Evolutionary conservation across 2,113 vertebrate genomes (phyloP).

Genomic region (Seriola quinqueradiata): DNA sequence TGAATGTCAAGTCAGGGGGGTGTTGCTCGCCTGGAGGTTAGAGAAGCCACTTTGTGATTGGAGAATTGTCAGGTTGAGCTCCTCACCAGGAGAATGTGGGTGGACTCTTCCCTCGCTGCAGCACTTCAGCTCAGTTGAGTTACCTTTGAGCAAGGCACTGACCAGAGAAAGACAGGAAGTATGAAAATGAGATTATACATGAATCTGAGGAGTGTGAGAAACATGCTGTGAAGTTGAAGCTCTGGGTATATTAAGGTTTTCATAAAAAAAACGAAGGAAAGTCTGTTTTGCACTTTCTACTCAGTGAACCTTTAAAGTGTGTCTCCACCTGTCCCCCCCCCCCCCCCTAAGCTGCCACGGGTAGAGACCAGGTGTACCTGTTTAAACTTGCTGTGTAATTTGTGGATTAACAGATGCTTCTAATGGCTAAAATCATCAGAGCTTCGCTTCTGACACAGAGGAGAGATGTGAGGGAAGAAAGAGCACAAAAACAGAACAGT

Average conservation of each 20-base stretch:
- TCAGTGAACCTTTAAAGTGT: conserved; percentile 14
- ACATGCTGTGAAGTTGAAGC: neutral
- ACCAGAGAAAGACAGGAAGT: neutral
- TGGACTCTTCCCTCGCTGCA: conserved; percentile 26
- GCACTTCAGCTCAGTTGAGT: conserved; percentile 16
- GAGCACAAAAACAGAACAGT: neutral
- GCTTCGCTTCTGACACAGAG: conserved; percentile 27
- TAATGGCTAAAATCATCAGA: conserved; percentile 86
- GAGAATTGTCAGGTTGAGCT: conserved; percentile 42
- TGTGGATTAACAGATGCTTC: conserved; percentile 91
- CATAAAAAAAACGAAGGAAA: neutral
- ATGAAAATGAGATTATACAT: conserved; percentile 25
- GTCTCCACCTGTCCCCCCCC: conserved; percentile 19
- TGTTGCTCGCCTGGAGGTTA: conserved; percentile 49
- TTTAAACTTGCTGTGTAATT: conserved; percentile 92
- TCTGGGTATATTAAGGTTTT: neutral
- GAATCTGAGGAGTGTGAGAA: neutral
- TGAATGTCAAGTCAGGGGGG: conserved; percentile 65
- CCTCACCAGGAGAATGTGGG: conserved; percentile 51
- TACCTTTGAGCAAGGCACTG: conserved; percentile 67
- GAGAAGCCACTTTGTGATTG: conserved; percentile 48
- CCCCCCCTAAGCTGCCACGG: conserved; percentile 29
- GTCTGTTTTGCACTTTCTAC: conserved; percentile 9
- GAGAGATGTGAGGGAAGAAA: neutral
- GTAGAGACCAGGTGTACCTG: conserved; percentile 81